These are phyloP conservation scores for Campodea augens DNA, from an alignment of 1,140 invertebrate species.

Conservation along the genomic window DNA sequence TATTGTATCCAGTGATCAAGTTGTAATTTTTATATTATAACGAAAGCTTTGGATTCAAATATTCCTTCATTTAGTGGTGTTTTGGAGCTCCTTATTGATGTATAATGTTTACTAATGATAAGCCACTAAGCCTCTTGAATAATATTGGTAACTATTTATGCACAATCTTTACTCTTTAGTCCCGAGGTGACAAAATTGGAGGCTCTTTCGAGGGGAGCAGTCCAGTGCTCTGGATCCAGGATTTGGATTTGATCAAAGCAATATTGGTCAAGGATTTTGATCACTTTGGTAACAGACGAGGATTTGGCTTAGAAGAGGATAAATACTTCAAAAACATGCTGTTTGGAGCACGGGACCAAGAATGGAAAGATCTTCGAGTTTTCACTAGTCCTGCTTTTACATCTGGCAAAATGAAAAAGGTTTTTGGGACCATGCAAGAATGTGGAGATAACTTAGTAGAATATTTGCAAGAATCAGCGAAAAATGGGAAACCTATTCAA, in stretches of 20 bases:
- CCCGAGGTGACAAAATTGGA: no score
- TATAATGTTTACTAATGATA: no score
- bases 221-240: constrained; percentile 4
- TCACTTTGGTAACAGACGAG: constrained; percentile 10
- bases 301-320: not conserved
- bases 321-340: constrained; percentile 7
- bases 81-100: no score
- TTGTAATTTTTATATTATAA: no score
- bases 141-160: no score
- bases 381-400: constrained; percentile 6
- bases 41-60: no score
- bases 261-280: constrained; percentile 14
- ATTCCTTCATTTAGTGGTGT: no score
- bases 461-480: not conserved
- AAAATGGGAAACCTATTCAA: not conserved
- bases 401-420: constrained; percentile 8
- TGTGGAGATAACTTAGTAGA: not conserved
- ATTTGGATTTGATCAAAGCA: constrained; percentile 11
- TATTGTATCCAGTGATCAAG: no score
- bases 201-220: no score
- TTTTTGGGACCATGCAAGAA: constrained; percentile 4
- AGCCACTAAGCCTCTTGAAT: no score
- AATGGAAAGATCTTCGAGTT: constrained; percentile 8
- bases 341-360: not conserved
- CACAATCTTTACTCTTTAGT: no score